Conservation (phyloP, 2,113 vertebrate genomes). For the Sigmodon hispidus region DNA sequence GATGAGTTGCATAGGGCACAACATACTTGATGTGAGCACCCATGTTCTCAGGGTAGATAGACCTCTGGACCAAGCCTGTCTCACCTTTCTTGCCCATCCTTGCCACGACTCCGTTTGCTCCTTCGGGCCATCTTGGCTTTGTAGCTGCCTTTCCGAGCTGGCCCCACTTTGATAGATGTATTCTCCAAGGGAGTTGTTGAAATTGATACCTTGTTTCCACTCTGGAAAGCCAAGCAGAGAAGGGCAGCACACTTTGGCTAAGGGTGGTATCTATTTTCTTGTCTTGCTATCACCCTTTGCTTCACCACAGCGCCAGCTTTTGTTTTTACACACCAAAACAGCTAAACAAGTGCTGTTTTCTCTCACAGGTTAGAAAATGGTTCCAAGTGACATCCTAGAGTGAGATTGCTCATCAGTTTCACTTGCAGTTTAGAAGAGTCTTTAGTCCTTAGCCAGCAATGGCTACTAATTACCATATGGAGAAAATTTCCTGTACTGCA, state of each 20-base stretch:
- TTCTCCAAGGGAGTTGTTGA: conserved; percentile 97
- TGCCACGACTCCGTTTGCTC: conserved; percentile 93
- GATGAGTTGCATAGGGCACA: background rate
- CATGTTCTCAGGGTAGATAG: background rate
- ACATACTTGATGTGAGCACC: background rate
- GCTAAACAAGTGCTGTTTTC: background rate
- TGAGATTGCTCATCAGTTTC: background rate
- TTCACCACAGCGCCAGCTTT: background rate
- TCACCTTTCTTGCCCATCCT: conserved; percentile 96
- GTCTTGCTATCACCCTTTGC: no score
- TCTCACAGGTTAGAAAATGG: background rate
- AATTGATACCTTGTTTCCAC: conserved; percentile 96
- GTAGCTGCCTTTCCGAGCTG: conserved; percentile 92
- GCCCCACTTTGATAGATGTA: conserved; percentile 97
- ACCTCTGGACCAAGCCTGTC: conserved; percentile 14
- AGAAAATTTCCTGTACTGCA: background rate
- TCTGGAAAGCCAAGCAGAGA: conserved; percentile 86
- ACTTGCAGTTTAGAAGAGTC: background rate
- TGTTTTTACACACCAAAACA: background rate
- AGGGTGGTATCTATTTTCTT: background rate
- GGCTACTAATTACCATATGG: background rate
- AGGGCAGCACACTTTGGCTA: background rate
- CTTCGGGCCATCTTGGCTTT: conserved; percentile 98
- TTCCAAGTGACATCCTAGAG: background rate
- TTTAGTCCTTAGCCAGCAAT: background rate